Percentiles rank a stretch among this genome's conserved stretches.
phyloP scores from a whole-genome alignment of 2,113 vertebrate genomes.

The Oenanthe melanoleuca region DNA sequence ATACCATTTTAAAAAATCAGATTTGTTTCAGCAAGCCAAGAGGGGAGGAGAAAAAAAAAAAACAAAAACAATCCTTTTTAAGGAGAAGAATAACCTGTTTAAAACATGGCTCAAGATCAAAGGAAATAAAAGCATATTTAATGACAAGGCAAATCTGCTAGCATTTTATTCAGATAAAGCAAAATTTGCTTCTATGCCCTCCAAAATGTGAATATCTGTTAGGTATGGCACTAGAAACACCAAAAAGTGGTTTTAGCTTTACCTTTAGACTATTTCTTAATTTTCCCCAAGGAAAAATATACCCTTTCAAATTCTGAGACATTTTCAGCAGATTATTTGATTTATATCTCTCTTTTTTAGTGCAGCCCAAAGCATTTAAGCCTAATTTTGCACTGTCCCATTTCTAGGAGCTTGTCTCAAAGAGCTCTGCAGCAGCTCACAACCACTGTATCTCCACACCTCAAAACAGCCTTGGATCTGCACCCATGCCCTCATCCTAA shows the following conservation, averaged over 20 bases:
- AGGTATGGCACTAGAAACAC: not conserved
- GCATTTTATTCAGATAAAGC: not conserved
- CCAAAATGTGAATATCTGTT: not conserved
- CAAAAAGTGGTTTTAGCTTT: not conserved
- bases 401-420: not conserved
- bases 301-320: not conserved
- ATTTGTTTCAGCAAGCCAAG: not conserved
- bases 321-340: not conserved
- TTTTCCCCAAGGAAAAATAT: not conserved
- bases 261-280: not conserved
- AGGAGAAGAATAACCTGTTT: not conserved
- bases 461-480: not conserved
- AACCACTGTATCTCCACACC: not conserved
- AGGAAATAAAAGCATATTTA: not conserved
- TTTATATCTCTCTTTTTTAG: not conserved
- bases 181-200: not conserved
- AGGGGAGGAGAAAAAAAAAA: not conserved
- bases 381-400: not conserved
- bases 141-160: not conserved
- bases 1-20: not conserved
- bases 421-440: not conserved
- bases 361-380: not conserved
- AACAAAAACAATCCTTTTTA: not conserved
- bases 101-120: not conserved
- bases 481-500: not conserved